These are phyloP conservation scores for Mus minutoides DNA, from an alignment of 2,797 vertebrate species.

Conservation along the genomic window DNA sequence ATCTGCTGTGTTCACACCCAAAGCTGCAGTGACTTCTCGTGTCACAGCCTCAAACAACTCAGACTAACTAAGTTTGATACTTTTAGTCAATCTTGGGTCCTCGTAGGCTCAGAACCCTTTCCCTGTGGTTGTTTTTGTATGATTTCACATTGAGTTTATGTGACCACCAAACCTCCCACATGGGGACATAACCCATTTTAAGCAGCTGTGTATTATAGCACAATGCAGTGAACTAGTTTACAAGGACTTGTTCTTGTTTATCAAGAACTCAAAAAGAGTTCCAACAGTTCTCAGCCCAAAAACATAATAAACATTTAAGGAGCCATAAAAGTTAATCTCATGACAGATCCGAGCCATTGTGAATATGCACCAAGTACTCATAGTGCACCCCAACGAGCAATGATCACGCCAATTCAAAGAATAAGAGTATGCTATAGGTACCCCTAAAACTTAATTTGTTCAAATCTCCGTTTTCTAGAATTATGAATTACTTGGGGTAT, in stretches of 20 bases:
- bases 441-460: background rate
- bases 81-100: background rate
- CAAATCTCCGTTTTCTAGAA: slow-evolving; percentile 7
- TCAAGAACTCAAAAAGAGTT: background rate
- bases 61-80: background rate
- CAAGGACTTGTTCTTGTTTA: background rate
- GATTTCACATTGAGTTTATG: background rate
- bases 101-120: background rate
- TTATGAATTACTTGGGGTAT: background rate
- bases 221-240: background rate
- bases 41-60: background rate
- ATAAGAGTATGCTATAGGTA: background rate
- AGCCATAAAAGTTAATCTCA: background rate
- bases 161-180: background rate
- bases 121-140: background rate
- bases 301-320: background rate
- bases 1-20: background rate
- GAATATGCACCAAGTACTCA: background rate
- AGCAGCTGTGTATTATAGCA: background rate
- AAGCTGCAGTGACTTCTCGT: background rate
- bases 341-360: background rate
- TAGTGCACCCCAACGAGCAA: background rate
- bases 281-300: background rate
- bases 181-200: no score
- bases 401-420: background rate